Evolutionary conservation across 2,888 invertebrate species (phyloP).

Genomic region (Sinhomidia bicolor): DNA sequence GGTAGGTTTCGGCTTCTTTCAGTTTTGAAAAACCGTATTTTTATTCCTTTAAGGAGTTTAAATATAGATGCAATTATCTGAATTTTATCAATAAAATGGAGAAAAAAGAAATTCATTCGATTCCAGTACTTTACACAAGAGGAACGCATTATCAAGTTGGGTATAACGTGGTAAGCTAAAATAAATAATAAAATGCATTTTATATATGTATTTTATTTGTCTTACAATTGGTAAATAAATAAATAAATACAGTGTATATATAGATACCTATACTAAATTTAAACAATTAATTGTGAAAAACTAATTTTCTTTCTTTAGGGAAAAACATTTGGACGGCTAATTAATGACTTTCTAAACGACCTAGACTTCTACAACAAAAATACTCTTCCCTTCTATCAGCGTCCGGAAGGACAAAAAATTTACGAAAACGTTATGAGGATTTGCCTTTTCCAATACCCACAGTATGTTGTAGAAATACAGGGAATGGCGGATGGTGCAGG

Average conservation of each 20-base stretch:
- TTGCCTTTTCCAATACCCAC: conserved; percentile 88
- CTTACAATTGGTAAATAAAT: background rate
- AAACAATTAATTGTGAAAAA: too few relatives aligned
- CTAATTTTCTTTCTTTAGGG: conserved; percentile 85
- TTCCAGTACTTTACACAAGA: conserved; percentile 89
- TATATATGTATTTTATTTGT: too few relatives aligned
- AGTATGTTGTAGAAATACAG: conserved; percentile 91
- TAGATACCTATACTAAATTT: too few relatives aligned
- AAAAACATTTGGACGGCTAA: conserved; percentile 88
- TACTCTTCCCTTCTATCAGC: conserved; percentile 88
- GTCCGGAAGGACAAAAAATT: conserved; percentile 86
- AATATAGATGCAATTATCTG: too few relatives aligned
- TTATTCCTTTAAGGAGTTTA: too few relatives aligned
- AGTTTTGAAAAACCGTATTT: too few relatives aligned
- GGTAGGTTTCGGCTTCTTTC: too few relatives aligned
- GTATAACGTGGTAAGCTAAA: conserved; percentile 89
- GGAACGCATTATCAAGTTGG: conserved; percentile 94
- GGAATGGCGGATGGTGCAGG: conserved; percentile 93
- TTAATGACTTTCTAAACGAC: conserved; percentile 86
- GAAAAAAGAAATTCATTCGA: conserved; percentile 80
- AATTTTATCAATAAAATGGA: too few relatives aligned
- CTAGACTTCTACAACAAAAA: conserved; percentile 86
- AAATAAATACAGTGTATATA: too few relatives aligned
- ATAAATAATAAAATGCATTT: background rate
- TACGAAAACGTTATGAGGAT: conserved; percentile 89